A percentile compares a stretch with the other conserved stretches of the same genome.
Conservation (phyloP, 2,888 invertebrate genomes). For the Masnerella sp. region DNA sequence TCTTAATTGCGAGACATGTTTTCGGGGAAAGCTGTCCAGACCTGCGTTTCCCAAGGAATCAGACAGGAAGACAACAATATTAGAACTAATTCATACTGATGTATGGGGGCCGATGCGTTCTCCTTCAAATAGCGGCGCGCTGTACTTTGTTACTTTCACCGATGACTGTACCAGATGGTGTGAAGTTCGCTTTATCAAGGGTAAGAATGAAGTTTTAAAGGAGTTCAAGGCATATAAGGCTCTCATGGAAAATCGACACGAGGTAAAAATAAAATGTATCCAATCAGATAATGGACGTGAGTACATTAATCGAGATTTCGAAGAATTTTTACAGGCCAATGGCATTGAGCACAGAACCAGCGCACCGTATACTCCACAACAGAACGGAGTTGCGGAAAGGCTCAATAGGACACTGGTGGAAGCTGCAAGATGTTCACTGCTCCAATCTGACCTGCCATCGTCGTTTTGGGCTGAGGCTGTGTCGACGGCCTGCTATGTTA, state of each 20-base stretch:
- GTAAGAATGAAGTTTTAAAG: not conserved
- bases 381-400: constrained; percentile 62
- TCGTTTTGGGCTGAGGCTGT: not conserved
- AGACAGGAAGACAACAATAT: constrained; percentile 1
- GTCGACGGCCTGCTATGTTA: not conserved
- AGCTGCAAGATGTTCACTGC: not conserved
- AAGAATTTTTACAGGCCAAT: not conserved
- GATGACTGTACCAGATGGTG: not conserved
- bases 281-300: constrained; percentile 10
- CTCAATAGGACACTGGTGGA: not conserved
- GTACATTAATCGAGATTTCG: constrained; percentile 1
- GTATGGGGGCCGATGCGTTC: not conserved
- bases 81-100: constrained; percentile 4
- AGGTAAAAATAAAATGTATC: not conserved
- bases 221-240: not conserved
- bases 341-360: constrained; percentile 64
- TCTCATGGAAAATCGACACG: not conserved
- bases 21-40: constrained; percentile 18
- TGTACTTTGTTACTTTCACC: not conserved
- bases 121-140: not conserved
- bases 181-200: not conserved
- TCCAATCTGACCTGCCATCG: not conserved
- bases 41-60: constrained; percentile 22
- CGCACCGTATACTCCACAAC: constrained; percentile 64
- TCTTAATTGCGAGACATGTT: constrained; percentile 10